Evolutionary conservation across 2,113 vertebrate species (phyloP), one percentile per base, ranked within the genome.

Genomic region (Otolemur garnettii): DNA sequence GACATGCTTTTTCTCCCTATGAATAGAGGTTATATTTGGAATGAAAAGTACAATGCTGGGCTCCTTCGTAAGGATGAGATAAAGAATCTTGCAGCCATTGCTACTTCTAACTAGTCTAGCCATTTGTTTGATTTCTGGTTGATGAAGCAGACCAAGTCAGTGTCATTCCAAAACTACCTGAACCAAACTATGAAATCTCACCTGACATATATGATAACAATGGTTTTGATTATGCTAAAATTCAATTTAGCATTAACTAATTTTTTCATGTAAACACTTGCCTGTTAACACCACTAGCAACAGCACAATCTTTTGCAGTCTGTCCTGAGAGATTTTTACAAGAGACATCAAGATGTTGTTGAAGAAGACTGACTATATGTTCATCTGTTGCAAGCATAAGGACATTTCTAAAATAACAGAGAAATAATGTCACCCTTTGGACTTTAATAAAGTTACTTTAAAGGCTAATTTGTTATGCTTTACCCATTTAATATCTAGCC

Each of bases 331-430:
- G 45, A 50, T 50, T 10, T 50, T 50, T 50, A 50, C 45, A 50
- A 50, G 45, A 50, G 45, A 50, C 45, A 50, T 50, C 45, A 50
- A 50, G 45, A 50, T 50, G 45, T 50, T 50, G 45, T 50, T 50
- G 82, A 77, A 96, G 66, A 24, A 91, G 66, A 0, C 11, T 77
- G 71, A 81, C 22, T 13, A 50, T 22, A 38, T 22, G 35, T 2
- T 22, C 35, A 50, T 13, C 77, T 59, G 74, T n/a, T 42, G 79
- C 87, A 95, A 85, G 60, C 64, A 88, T 96, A 30, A 97, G 75
- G 21, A 92, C 38, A 66, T 57, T 82, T 94, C 95, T 95, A 83
- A 93, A 93, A 90, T 13, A 86, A 91, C 72, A 88, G 13, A 96
- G 24, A 91, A n/a, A 87, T 26, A 68, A 87, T 15, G 62, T 96